phyloP scores from a whole-genome alignment of 2,797 vertebrate genomes.

The Epinephelus awoara region DNA sequence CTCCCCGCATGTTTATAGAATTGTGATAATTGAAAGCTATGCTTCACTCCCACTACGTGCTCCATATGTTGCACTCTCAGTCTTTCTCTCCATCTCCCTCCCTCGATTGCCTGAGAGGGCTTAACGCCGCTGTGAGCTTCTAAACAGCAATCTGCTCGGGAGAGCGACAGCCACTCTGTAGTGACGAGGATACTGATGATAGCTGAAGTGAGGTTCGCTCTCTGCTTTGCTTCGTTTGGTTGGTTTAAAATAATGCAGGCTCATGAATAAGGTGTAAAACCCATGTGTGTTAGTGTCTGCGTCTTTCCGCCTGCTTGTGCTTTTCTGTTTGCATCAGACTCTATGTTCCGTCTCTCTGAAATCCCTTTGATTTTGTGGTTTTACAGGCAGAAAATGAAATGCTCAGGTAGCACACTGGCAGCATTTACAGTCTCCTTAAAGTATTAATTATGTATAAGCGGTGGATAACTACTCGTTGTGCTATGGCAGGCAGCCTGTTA shows the following conservation, averaged over 20 bases:
- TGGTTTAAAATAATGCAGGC: conserved; percentile 52
- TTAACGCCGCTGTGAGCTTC: conserved; percentile 84
- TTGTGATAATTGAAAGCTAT: conserved; percentile 82
- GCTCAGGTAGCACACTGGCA: conserved; percentile 51
- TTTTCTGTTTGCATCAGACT: conserved; percentile 45
- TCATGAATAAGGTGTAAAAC: conserved; percentile 38
- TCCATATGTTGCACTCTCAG: conserved; percentile 76
- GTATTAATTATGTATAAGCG: conserved; percentile 75
- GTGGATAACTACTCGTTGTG: conserved; percentile 61
- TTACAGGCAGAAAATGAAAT: conserved; percentile 63
- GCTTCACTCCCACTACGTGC: conserved; percentile 78
- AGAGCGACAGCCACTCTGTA: conserved; percentile 77
- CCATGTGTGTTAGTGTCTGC: neutral
- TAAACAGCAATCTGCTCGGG: conserved; percentile 80
- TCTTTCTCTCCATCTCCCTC: conserved; percentile 63
- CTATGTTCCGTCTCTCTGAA: conserved; percentile 39
- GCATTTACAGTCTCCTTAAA: conserved; percentile 66
- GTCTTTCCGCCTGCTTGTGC: conserved; percentile 23
- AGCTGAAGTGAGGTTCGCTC: conserved; percentile 54
- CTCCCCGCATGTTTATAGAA: conserved; percentile 72
- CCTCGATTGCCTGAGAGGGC: conserved; percentile 79
- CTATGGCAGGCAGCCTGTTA: conserved; percentile 63
- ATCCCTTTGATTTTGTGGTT: conserved; percentile 55
- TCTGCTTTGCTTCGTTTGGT: conserved; percentile 41
- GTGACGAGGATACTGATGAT: conserved; percentile 59